These are phyloP conservation scores for Drosophila pruinosa DNA, from an alignment of 1,140 invertebrate species.

Conservation along the genomic window DNA sequence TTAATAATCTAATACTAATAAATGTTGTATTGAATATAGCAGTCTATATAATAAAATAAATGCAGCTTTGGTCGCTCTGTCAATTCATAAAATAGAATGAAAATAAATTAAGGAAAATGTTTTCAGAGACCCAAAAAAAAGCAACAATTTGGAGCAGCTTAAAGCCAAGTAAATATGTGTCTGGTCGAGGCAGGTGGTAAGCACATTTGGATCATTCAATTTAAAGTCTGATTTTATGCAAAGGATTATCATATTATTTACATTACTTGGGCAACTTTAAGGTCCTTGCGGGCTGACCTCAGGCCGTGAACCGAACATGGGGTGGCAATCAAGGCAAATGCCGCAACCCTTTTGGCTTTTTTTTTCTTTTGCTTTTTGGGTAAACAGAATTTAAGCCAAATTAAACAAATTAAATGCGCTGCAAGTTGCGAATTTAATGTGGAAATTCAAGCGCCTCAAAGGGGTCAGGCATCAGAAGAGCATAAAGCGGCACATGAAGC, in stretches of 20 bases:
- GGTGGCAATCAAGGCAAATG: not conserved
- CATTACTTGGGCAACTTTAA: not conserved
- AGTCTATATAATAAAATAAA: too few species aligned
- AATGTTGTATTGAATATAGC: too few species aligned
- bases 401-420: slow-evolving; percentile 13
- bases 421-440: not conserved
- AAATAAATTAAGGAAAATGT: too few species aligned
- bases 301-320: not conserved
- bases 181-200: too few species aligned
- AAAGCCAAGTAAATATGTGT: too few species aligned
- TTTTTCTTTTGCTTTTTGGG: not conserved
- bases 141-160: too few species aligned
- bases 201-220: not conserved
- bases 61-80: too few species aligned
- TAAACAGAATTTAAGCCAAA: slow-evolving; percentile 5
- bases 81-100: too few species aligned
- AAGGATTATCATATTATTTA: slow-evolving; percentile 5
- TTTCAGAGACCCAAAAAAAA: too few species aligned
- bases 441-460: not conserved
- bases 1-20: too few species aligned
- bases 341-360: not conserved
- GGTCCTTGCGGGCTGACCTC: not conserved
- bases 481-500: not conserved
- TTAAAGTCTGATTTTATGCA: not conserved
- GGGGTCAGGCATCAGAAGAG: not conserved